Percentiles rank a stretch among this genome's conserved stretches.
These are phyloP conservation scores for Stenurella melanura DNA, from an alignment of 2,888 invertebrate species.

Conservation along the genomic window DNA sequence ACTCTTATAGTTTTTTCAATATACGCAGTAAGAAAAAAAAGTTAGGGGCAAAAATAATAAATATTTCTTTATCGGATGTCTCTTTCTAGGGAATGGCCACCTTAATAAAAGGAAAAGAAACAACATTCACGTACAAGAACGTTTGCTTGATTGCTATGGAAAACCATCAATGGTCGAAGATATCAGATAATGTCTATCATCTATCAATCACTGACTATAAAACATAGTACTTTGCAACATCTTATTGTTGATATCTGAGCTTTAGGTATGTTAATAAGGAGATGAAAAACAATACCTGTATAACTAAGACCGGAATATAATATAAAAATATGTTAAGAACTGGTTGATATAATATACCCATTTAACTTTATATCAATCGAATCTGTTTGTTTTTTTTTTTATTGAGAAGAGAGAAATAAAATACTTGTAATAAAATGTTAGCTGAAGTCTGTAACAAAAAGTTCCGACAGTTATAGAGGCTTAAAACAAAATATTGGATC, in stretches of 20 bases:
- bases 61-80: too few species aligned
- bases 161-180: not conserved
- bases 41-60: too few species aligned
- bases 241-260: not conserved
- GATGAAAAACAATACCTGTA: conserved; percentile 4
- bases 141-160: not conserved
- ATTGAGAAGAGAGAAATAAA: too few species aligned
- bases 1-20: too few species aligned
- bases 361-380: not conserved
- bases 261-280: conserved; percentile 1
- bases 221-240: not conserved
- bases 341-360: not conserved
- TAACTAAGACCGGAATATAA: not conserved
- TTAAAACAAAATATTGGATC: too few species aligned
- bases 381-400: not conserved
- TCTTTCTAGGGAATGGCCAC: too few species aligned
- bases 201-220: conserved; percentile 1
- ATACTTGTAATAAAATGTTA: too few species aligned
- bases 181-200: conserved; percentile 4
- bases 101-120: not conserved
- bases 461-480: too few species aligned
- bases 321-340: not conserved
- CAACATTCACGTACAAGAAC: not conserved
- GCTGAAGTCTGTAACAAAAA: too few species aligned
- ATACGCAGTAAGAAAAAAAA: too few species aligned